These are phyloP conservation scores for Anthoscopus minutus DNA, from an alignment of 2,113 vertebrate genomes.

Conservation along the genomic window DNA sequence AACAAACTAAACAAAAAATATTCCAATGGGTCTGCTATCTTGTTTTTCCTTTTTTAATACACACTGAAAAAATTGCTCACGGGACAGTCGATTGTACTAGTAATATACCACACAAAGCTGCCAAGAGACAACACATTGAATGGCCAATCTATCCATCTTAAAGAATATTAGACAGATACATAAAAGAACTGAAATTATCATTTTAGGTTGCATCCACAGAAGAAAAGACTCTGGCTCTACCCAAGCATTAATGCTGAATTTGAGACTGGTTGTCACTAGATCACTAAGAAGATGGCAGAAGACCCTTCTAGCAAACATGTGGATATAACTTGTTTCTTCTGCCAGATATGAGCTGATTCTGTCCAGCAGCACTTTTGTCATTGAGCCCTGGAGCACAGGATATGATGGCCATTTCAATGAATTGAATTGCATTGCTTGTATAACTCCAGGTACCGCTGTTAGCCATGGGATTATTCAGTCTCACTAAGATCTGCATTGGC, in stretches of 20 bases:
- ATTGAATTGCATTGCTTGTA: background rate
- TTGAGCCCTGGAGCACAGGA: background rate
- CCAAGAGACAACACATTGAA: background rate
- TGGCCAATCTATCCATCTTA: background rate
- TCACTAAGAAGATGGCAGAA: background rate
- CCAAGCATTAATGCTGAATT: background rate
- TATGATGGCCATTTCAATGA: background rate
- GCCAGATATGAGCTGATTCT: background rate
- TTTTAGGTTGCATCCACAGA: background rate
- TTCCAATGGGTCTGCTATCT: background rate
- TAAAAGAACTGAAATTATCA: background rate
- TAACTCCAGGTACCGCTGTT: background rate
- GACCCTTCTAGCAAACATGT: background rate
- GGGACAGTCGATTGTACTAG: background rate
- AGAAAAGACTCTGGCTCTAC: background rate
- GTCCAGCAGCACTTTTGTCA: background rate
- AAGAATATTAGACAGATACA: background rate
- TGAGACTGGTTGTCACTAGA: background rate
- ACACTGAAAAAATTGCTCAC: background rate
- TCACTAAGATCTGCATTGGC: background rate
- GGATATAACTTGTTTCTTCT: background rate
- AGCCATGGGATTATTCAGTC: background rate
- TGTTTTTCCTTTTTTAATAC: background rate
- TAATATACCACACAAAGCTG: background rate
- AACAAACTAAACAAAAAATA: background rate